phyloP scores from a whole-genome alignment of 2,113 vertebrate genomes.

The Peromyscus maniculatus region DNA sequence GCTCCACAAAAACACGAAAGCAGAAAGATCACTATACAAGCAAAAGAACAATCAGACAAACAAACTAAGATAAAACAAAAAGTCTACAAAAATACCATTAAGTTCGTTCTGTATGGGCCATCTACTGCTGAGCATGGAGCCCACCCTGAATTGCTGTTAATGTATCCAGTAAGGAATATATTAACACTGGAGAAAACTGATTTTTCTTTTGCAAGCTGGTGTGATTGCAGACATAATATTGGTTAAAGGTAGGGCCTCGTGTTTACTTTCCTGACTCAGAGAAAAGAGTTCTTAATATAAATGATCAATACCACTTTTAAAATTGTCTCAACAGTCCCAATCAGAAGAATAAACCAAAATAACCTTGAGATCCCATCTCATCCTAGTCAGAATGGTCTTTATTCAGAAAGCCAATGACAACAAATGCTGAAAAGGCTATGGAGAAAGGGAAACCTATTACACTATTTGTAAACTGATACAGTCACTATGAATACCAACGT shows the following conservation, averaged over 20 bases:
- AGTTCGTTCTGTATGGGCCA: not conserved
- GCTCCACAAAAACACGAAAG: not conserved
- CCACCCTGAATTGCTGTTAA: not conserved
- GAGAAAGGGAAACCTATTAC: not conserved
- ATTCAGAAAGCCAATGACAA: not conserved
- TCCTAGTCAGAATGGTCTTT: not conserved
- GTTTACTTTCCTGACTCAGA: not conserved
- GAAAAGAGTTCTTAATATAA: not conserved
- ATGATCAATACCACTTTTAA: not conserved
- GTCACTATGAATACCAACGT: not conserved
- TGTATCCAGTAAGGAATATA: not conserved
- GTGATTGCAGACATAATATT: not conserved
- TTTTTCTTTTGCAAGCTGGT: not conserved
- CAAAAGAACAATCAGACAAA: not conserved
- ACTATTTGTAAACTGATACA: not conserved
- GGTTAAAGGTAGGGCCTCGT: not conserved
- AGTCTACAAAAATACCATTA: not conserved
- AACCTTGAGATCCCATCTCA: not conserved
- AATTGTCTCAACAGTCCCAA: not conserved
- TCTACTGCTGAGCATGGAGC: not conserved
- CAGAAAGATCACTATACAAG: not conserved
- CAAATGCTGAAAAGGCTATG: not conserved
- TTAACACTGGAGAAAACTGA: not conserved
- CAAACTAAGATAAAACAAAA: not conserved
- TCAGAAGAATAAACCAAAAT: not conserved